Evolutionary conservation across 2,888 invertebrate genomes (phyloP).

Genomic region (Drosophila bunnanda): DNA sequence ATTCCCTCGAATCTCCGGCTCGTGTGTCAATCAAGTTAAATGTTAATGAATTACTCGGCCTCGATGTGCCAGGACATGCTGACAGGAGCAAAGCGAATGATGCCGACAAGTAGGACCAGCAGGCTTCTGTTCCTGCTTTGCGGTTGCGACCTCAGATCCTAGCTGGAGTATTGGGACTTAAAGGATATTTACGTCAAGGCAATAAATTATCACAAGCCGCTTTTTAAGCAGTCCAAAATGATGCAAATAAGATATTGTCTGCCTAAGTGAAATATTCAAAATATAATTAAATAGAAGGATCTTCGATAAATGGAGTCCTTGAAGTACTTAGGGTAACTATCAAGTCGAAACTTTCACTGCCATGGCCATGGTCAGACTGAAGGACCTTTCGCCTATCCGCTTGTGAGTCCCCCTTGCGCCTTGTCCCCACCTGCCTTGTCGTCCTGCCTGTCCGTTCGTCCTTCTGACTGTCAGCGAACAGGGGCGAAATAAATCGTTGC

Average conservation of each 20-base stretch:
- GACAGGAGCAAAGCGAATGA: conserved; percentile 61
- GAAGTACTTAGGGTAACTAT: not conserved
- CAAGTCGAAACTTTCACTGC: conserved; percentile 22
- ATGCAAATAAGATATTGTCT: too few species aligned
- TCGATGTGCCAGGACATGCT: conserved; percentile 62
- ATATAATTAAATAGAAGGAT: too few species aligned
- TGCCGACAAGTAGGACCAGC: conserved; percentile 62
- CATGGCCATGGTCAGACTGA: conserved; percentile 24
- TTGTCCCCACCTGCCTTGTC: not conserved
- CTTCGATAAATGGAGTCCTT: not conserved
- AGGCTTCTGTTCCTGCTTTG: conserved; percentile 5
- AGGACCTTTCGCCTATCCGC: conserved; percentile 19
- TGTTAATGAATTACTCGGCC: conserved; percentile 78
- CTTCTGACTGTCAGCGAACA: conserved; percentile 48
- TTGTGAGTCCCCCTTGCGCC: conserved; percentile 4
- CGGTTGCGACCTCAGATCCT: conserved; percentile 3
- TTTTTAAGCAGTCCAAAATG: not conserved
- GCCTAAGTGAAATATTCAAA: too few species aligned
- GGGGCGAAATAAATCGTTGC: conserved; percentile 71
- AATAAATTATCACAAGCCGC: not conserved
- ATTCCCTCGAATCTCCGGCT: conserved; percentile 24
- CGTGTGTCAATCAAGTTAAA: conserved; percentile 80
- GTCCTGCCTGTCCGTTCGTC: conserved; percentile 6
- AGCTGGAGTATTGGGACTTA: not conserved
- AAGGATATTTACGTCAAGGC: not conserved